Base-by-base conservation (phyloP, 2,797 vertebrate species). In the Myiothlypis chrysogaster region DNA sequence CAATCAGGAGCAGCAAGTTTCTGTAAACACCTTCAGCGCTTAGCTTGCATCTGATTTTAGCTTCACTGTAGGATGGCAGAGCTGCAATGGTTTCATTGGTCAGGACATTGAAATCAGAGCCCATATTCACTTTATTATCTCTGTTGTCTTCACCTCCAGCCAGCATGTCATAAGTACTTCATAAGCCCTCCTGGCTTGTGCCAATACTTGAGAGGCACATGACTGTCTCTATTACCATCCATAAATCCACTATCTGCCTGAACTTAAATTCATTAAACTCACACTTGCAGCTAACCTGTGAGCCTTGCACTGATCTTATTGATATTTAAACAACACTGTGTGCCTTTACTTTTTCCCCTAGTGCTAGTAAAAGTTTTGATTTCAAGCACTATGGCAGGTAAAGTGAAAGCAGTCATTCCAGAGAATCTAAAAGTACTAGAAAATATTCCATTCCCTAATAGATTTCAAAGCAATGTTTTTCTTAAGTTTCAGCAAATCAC, bases 11-110 rank as follows among this genome's bases (percentile, higher is more conserved):
- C 56, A 77, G 37, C 49, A 53, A 82, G 64, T 66, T 85, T 73
- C 53, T 89, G 75, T 73, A 77, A 91, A 96, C 72, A 91, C 37
- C 82, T 94, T 94, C 75, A 83, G 37, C 79, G 47, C 46, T 92
- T 70, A 91, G 24, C 19, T 77, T 75, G 34, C 47, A 49, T 84
- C 49, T 80, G 24, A 77, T 92, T 83, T 89, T 91, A 89, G 23
- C 21, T 78, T 76, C 50, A 11, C 39, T 57, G 63, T 73, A 71
- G 56, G 60, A 80, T 91, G 84, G 56, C 82, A 83, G 82, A 77
- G 34, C 35, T 94, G 80, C 80, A 93, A 35, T 9, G 8, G 27
- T 73, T 93, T 92, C 49, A 68, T 93, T 94, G 83, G 82, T 71
- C 52, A 73, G 49, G 71, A 92, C 75, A 73, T 70, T 63, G 25